phyloP scores from a whole-genome alignment of 2,797 vertebrate genomes.

The Apodemus agrarius region DNA sequence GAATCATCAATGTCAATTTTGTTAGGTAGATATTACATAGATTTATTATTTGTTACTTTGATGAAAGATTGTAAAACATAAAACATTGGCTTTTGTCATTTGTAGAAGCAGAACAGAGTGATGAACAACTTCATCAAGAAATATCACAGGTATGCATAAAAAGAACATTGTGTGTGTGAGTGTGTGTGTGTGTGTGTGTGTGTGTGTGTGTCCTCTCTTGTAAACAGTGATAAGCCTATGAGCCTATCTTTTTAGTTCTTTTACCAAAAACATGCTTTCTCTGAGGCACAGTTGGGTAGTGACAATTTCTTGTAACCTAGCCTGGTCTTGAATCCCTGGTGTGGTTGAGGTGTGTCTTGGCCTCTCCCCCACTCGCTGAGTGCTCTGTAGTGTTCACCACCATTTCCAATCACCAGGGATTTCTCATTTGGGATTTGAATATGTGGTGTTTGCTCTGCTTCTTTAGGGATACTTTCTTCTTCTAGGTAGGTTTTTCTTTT shows the following conservation, averaged over 20 bases:
- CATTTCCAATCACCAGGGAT: slow-evolving; percentile 1
- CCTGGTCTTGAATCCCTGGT: background rate
- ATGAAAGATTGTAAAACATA: slow-evolving; percentile 44
- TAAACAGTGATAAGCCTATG: slow-evolving; percentile 35
- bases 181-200: too few relatives aligned
- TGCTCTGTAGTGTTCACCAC: background rate
- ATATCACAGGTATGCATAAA: slow-evolving; percentile 93
- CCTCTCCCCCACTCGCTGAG: background rate
- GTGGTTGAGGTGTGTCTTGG: background rate
- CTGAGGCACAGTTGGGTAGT: background rate
- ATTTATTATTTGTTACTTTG: background rate
- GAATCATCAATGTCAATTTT: background rate
- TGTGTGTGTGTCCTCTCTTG: background rate
- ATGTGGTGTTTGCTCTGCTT: background rate
- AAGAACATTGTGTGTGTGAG: background rate
- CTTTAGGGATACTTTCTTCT: slow-evolving; percentile 41
- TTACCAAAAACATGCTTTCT: background rate
- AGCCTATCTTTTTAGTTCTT: slow-evolving; percentile 28
- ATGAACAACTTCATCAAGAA: slow-evolving; percentile 97
- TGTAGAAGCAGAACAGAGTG: slow-evolving; percentile 96
- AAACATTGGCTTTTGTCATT: slow-evolving; percentile 50
- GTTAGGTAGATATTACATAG: background rate
- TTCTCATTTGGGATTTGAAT: slow-evolving; percentile 3
- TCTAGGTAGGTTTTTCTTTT: background rate
- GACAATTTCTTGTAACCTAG: background rate